Percentiles rank a stretch among this genome's conserved stretches.
phyloP scores from a whole-genome alignment of 1,140 invertebrate genomes.

The Dysdera silvatica region DNA sequence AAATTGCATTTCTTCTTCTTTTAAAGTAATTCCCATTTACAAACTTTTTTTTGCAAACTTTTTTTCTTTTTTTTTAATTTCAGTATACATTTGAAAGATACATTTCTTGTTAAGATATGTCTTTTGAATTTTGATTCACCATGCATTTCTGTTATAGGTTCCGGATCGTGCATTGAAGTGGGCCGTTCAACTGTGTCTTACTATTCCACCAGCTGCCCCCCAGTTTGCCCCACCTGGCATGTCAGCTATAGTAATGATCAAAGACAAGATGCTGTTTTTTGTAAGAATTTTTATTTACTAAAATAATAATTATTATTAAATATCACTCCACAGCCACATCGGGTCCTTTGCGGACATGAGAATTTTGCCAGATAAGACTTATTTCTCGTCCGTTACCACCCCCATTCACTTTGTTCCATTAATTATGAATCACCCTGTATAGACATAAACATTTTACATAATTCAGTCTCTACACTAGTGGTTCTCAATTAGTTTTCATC shows the following conservation, averaged over 20 bases:
- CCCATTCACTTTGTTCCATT: not conserved
- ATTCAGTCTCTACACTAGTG: no score
- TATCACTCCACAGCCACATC: no score
- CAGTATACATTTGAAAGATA: no score
- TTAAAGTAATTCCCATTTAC: no score
- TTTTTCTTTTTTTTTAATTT: no score
- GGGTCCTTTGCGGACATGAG: not conserved
- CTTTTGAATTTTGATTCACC: not conserved
- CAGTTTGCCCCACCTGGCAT: slow-evolving; percentile 70
- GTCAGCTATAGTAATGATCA: slow-evolving; percentile 69
- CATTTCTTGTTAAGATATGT: no score
- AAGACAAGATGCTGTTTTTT: slow-evolving; percentile 81
- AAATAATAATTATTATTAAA: slow-evolving; percentile 20
- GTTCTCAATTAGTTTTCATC: no score
- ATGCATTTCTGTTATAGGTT: slow-evolving; percentile 41
- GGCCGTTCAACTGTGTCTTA: slow-evolving; percentile 80
- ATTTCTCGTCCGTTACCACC: not conserved
- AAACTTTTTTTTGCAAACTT: no score
- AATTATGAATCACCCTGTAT: not conserved
- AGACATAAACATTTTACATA: no score
- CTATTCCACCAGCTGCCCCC: slow-evolving; percentile 74
- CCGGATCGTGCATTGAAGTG: slow-evolving; percentile 62
- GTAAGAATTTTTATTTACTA: slow-evolving; percentile 45
- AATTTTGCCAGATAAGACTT: slow-evolving; percentile 6
- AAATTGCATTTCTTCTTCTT: no score